Conservation (phyloP, 2,888 invertebrate species). For the Trichacis sp. region DNA sequence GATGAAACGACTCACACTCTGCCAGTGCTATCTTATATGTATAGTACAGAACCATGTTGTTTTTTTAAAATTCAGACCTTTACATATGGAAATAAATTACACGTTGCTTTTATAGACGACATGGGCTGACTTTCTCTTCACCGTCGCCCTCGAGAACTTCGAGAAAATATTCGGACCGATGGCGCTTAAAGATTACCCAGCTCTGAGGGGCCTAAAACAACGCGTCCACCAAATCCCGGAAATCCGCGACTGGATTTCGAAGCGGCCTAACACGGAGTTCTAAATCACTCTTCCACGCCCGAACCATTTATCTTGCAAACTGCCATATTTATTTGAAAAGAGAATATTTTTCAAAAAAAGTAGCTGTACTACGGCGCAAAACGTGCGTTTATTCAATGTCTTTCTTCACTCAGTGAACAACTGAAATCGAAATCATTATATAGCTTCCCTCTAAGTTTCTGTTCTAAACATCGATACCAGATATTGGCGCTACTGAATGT, state of each 20-base stretch:
- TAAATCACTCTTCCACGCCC: slow-evolving; percentile 53
- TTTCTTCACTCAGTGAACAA: too few species aligned
- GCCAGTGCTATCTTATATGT: too few species aligned
- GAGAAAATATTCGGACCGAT: slow-evolving; percentile 71
- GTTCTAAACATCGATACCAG: too few species aligned
- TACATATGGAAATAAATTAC: too few species aligned
- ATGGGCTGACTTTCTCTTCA: slow-evolving; percentile 74
- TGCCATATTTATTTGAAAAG: background rate
- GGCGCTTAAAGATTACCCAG: slow-evolving; percentile 71
- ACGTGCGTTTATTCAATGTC: too few species aligned
- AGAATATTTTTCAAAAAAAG: background rate
- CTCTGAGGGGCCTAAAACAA: slow-evolving; percentile 71
- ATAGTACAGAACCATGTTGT: too few species aligned
- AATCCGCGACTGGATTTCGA: slow-evolving; percentile 72
- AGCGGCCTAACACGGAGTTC: slow-evolving; percentile 72
- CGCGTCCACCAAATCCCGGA: slow-evolving; percentile 71
- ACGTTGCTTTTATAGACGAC: slow-evolving; percentile 72
- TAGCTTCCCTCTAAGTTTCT: too few species aligned
- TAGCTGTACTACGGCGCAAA: too few species aligned
- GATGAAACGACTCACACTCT: too few species aligned
- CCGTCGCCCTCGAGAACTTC: slow-evolving; percentile 72
- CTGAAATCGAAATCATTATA: too few species aligned
- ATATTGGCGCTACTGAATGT: too few species aligned
- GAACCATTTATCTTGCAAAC: background rate
- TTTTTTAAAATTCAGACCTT: too few species aligned